These are phyloP conservation scores for Ophion obscuratus DNA, from an alignment of 2,888 invertebrate species.

Conservation along the genomic window DNA sequence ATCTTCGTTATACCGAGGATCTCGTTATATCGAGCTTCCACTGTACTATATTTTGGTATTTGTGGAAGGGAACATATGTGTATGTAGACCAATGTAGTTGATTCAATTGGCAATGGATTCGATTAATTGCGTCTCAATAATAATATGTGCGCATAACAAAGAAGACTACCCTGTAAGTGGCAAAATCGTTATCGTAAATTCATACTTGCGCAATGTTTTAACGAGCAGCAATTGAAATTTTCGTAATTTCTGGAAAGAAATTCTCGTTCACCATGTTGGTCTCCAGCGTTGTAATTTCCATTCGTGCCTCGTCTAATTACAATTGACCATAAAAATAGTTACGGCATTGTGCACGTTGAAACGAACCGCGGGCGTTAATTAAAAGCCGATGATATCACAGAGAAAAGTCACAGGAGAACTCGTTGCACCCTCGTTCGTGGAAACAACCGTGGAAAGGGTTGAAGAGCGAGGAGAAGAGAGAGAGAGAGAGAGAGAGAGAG, in stretches of 20 bases:
- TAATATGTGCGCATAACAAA: neutral
- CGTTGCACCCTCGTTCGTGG: conserved; percentile 3
- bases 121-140: neutral
- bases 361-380: conserved; percentile 40
- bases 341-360: neutral
- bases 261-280: neutral
- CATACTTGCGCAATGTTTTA: neutral
- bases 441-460: conserved; percentile 11
- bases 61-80: neutral
- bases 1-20: too few relatives aligned
- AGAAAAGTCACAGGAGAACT: conserved; percentile 39
- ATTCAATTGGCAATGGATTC: neutral
- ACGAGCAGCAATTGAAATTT: neutral
- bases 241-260: neutral
- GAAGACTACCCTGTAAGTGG: neutral
- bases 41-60: neutral
- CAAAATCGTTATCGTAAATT: neutral
- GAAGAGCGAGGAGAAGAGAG: neutral
- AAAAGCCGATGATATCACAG: conserved; percentile 45
- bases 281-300: neutral
- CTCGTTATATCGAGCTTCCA: too few relatives aligned
- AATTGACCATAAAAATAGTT: conserved; percentile 42
- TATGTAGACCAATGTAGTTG: neutral
- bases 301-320: conserved; percentile 1
- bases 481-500: neutral